phyloP scores from a whole-genome alignment of 2,888 invertebrate species.

The Acronicta alni region DNA sequence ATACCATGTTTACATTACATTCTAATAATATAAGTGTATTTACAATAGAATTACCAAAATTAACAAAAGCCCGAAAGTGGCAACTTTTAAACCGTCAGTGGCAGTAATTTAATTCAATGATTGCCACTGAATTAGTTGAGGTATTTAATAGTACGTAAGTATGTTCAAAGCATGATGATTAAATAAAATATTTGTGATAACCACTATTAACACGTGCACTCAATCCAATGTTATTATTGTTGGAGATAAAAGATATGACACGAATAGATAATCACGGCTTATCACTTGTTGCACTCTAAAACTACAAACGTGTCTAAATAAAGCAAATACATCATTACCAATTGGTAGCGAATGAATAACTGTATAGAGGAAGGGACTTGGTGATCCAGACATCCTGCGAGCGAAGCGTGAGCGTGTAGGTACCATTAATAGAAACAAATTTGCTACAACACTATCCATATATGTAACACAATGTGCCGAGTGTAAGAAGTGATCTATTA shows the following conservation, averaged over 20 bases:
- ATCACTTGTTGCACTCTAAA: constrained; percentile 52
- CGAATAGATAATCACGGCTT: constrained; percentile 55
- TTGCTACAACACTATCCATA: constrained; percentile 52
- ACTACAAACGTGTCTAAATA: constrained; percentile 26
- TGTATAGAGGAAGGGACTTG: constrained; percentile 68
- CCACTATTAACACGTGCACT: constrained; percentile 15
- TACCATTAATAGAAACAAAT: constrained; percentile 55
- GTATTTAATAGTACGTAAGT: constrained; percentile 17
- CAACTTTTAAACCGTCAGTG: too few relatives aligned
- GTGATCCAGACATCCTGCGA: constrained; percentile 73
- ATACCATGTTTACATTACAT: too few relatives aligned
- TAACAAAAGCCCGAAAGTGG: too few relatives aligned
- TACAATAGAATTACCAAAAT: too few relatives aligned
- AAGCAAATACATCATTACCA: constrained; percentile 43
- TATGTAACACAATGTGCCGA: constrained; percentile 59
- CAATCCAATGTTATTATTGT: constrained; percentile 52
- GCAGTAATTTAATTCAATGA: too few relatives aligned
- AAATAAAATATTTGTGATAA: constrained; percentile 39
- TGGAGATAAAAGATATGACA: constrained; percentile 62
- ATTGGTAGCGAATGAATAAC: constrained; percentile 56
- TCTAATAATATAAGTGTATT: too few relatives aligned
- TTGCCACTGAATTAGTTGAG: not conserved
- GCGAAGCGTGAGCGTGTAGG: constrained; percentile 40
- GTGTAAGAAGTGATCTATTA: constrained; percentile 55
- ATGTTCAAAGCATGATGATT: constrained; percentile 13